Evolutionary conservation across 2,113 vertebrate genomes (phyloP).

Genomic region (Lycaon pictus): DNA sequence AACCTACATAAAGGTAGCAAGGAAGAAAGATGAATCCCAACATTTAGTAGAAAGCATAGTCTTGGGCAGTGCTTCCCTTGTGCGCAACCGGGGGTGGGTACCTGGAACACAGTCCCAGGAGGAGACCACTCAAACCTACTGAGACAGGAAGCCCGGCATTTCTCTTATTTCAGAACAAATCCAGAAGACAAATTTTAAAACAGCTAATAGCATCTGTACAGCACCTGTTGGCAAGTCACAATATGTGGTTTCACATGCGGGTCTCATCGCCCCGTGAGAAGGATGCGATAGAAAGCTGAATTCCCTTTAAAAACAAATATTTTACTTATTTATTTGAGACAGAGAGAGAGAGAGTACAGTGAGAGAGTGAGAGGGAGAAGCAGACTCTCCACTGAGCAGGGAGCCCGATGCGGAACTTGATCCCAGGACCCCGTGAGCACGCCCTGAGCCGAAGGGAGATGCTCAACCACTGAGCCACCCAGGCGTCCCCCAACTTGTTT

Average conservation of each 20-base stretch:
- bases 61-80: neutral
- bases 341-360: neutral
- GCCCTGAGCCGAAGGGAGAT: neutral
- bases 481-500: neutral
- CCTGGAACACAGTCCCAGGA: fast-evolving
- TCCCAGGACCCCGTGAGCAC: neutral
- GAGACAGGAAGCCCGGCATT: neutral
- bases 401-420: neutral
- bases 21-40: neutral
- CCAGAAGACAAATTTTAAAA: slow-evolving; percentile 11
- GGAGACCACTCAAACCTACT: neutral
- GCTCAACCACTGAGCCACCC: neutral
- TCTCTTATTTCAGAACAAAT: slow-evolving; percentile 20
- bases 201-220: neutral
- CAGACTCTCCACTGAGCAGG: neutral
- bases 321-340: neutral
- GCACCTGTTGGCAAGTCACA: neutral
- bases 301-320: neutral
- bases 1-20: neutral
- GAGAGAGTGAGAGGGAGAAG: neutral
- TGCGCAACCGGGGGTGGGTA: neutral
- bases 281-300: neutral
- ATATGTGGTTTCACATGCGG: fast-evolving
- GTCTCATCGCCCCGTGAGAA: neutral
- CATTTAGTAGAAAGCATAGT: neutral